Evolutionary conservation across 2,797 vertebrate genomes (phyloP).

Genomic region (Acanthopagrus latus): DNA sequence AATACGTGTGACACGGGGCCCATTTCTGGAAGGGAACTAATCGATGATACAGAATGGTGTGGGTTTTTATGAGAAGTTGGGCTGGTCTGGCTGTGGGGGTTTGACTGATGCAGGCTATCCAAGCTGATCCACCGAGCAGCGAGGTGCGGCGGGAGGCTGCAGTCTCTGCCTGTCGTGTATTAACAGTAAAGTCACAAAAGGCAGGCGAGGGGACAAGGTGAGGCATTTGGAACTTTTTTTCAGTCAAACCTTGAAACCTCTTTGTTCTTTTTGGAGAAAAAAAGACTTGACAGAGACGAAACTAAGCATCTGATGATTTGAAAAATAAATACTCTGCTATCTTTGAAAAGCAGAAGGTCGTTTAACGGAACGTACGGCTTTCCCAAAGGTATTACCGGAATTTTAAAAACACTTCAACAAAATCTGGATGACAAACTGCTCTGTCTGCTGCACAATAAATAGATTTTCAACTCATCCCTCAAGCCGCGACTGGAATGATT

Average conservation of each 20-base stretch:
- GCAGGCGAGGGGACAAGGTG: not conserved
- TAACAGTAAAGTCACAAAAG: constrained; percentile 26
- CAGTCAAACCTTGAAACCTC: not conserved
- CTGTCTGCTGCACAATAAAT: too few species aligned
- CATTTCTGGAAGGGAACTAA: constrained; percentile 72
- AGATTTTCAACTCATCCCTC: not conserved
- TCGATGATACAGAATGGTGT: constrained; percentile 69
- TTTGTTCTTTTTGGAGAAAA: not conserved
- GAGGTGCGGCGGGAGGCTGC: constrained; percentile 26
- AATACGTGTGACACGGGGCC: constrained; percentile 69
- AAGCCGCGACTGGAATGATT: not conserved
- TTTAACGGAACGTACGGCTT: not conserved
- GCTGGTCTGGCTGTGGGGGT: constrained; percentile 45
- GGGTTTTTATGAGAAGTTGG: constrained; percentile 70
- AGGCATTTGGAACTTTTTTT: not conserved
- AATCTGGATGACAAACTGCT: not conserved
- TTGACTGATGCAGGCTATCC: constrained; percentile 71
- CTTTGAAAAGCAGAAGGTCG: not conserved
- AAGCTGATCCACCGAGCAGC: constrained; percentile 54
- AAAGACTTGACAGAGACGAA: constrained; percentile 9
- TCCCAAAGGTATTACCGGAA: constrained; percentile 2
- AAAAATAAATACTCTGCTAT: not conserved
- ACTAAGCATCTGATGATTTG: not conserved
- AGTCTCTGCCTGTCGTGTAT: constrained; percentile 22
- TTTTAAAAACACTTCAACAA: not conserved